These are phyloP conservation scores for Metopia argyrocephala DNA, from an alignment of 2,888 invertebrate genomes.

Conservation along the genomic window DNA sequence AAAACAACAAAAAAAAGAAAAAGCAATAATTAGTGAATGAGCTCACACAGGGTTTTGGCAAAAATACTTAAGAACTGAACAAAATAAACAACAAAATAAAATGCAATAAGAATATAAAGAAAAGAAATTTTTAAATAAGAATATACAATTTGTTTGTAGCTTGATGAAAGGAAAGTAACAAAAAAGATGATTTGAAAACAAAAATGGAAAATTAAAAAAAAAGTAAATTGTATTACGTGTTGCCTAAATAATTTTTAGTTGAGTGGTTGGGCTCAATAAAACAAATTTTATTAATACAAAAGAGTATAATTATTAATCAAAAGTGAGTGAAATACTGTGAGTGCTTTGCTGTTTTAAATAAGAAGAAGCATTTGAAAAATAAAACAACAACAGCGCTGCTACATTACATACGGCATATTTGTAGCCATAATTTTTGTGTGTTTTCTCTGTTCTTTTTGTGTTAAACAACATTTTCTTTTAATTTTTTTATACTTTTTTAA, in stretches of 20 bases:
- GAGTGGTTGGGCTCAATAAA: slow-evolving; percentile 28
- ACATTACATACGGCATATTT: slow-evolving; percentile 24
- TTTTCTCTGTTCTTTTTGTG: slow-evolving; percentile 28
- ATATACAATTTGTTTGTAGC: neutral
- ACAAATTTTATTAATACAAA: slow-evolving; percentile 6
- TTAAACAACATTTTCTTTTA: slow-evolving; percentile 14
- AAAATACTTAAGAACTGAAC: slow-evolving; percentile 38
- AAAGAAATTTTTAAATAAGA: neutral
- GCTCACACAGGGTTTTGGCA: slow-evolving; percentile 43
- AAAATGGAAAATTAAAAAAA: neutral
- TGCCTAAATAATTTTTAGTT: slow-evolving; percentile 17
- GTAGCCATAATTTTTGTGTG: slow-evolving; percentile 38
- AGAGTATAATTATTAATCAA: neutral
- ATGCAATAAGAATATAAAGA: slow-evolving; percentile 29
- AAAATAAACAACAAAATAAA: slow-evolving; percentile 38
- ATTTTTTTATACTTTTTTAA: neutral
- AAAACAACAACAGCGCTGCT: slow-evolving; percentile 23
- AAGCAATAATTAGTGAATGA: slow-evolving; percentile 44
- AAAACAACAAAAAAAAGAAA: slow-evolving; percentile 30
- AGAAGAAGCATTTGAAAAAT: slow-evolving; percentile 41
- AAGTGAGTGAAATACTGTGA: slow-evolving; percentile 7
- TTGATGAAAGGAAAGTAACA: neutral
- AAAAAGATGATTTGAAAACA: neutral
- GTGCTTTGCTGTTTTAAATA: slow-evolving; percentile 50
- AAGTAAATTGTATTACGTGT: slow-evolving; percentile 34